These are phyloP conservation scores for Condylostylus longicornis DNA, from an alignment of 1,140 invertebrate genomes.

Conservation along the genomic window DNA sequence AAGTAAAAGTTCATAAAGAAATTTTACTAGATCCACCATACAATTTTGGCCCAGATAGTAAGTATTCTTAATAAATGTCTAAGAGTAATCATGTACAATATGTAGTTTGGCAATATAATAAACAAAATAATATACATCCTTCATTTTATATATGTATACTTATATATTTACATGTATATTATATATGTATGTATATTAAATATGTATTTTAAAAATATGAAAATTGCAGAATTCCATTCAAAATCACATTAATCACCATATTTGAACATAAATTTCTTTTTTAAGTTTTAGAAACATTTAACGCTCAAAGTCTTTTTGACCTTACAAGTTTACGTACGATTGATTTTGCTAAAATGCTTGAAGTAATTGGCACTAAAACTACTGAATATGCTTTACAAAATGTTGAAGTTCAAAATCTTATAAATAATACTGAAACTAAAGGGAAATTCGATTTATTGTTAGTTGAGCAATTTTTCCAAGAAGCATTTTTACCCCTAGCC, in stretches of 20 bases:
- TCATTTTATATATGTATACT: not conserved
- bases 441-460: conserved; percentile 32
- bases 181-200: not conserved
- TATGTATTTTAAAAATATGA: not conserved
- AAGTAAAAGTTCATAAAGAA: not conserved
- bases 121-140: not conserved
- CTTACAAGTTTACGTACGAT: conserved; percentile 20
- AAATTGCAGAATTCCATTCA: not conserved
- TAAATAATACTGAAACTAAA: conserved; percentile 20
- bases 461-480: conserved; percentile 30
- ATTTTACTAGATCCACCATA: not conserved
- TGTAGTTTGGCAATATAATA: no score
- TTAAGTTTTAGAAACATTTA: conserved; percentile 22
- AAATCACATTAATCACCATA: not conserved
- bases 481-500: conserved; percentile 28
- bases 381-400: conserved; percentile 26
- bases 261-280: not conserved
- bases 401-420: conserved; percentile 27
- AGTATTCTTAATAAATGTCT: no score
- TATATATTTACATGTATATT: not conserved
- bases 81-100: no score
- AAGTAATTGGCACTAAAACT: conserved; percentile 21
- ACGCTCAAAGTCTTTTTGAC: conserved; percentile 22
- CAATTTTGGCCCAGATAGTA: not conserved
- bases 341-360: conserved; percentile 23